phyloP scores from a whole-genome alignment of 37 sponge, comb jelly and placozoan genomes.

The Oopsacas minuta region DNA sequence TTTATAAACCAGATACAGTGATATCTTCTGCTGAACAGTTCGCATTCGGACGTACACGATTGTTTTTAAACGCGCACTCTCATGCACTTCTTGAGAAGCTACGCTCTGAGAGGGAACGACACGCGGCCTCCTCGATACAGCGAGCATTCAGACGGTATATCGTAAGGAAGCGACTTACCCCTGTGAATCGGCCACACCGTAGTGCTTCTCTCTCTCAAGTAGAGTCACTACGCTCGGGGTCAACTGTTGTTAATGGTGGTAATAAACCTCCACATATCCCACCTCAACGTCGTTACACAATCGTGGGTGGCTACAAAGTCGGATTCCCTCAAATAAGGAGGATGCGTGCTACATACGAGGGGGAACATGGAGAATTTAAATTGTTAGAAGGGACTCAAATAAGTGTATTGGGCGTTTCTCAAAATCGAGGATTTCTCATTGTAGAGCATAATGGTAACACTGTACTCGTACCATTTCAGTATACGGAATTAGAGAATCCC shows the following conservation, averaged over 20 bases:
- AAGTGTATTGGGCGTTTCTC: neutral
- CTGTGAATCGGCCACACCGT: neutral
- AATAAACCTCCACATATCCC: neutral
- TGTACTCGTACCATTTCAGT: neutral
- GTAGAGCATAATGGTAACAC: neutral
- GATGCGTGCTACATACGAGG: slow-evolving; percentile 5
- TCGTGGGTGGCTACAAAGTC: slow-evolving; percentile 2
- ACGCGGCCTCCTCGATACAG: neutral
- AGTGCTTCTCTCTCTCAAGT: neutral
- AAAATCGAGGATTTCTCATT: neutral
- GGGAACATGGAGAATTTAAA: neutral
- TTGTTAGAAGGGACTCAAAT: neutral
- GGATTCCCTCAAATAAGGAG: neutral
- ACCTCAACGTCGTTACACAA: neutral
- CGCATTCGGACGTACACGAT: neutral
- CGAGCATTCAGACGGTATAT: neutral
- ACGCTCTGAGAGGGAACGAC: neutral
- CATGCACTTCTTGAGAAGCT: neutral
- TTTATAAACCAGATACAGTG: neutral
- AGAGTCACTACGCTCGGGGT: neutral
- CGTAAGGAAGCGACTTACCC: neutral
- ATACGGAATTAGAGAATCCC: neutral
- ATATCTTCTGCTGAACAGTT: neutral
- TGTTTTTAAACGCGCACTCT: neutral
- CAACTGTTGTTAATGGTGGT: neutral